Evolutionary conservation across 2,113 vertebrate species (phyloP), one percentile per base, ranked within the genome.

Genomic region (Macaca nemestrina): DNA sequence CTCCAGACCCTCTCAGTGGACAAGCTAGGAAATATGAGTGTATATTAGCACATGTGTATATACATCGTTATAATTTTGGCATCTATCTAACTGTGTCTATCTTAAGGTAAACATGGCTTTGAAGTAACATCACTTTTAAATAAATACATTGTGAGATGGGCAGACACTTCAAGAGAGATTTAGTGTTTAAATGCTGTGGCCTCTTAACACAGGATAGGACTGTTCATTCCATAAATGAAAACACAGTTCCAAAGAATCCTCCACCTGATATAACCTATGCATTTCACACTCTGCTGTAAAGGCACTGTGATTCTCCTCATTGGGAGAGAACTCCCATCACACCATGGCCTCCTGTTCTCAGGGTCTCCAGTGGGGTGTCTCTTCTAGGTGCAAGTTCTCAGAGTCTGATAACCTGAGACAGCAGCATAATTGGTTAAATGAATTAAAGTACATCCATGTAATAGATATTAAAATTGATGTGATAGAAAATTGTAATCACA

Each of bases 111-210:
- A 55, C 13, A 40, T 79, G 38, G 17, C 72, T 94, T 84, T 45
- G 45, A 84, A 78, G 70, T 89, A 78, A 48, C 12, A 25, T 61
- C 38, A 90, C 23, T n/a, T 85, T 90, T 86, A 70, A 91, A 70
- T 52, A 86, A 59, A n/a, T 50, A 59, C 6, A 59, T 12, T 38
- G 9, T 72, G 88, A 85, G 40, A 85, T 48, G 38, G 72, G 32
- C 23, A 85, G 61, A 45, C 32, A 16, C 38, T 38, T 70, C 16
- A 40, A 38, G 52, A 72, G 55, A 81, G 14, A 17, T 35, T 73
- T 87, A 80, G 67, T 92, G 40, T 80, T 91, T 61, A 59, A 80
- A 50, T 7, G 35, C 10, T 16, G 8, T 43, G 20, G 11, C 43
- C 25, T 81, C 64, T 95, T 61, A 55, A 43, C 45, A n/a, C 43